phyloP scores from a whole-genome alignment of 2,888 invertebrate species.

The Limenitis camilla region DNA sequence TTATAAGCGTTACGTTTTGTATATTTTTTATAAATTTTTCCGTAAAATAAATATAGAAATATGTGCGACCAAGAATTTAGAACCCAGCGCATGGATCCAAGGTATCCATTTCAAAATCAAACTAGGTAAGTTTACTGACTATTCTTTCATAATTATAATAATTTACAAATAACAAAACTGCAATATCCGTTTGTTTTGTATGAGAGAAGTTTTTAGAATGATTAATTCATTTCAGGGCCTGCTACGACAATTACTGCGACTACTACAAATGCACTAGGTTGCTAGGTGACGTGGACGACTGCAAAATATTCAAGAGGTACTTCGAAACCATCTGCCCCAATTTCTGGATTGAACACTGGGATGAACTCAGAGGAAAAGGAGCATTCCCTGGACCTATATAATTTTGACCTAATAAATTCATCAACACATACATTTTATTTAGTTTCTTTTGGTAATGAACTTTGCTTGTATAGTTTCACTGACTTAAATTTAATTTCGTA shows the following conservation, averaged over 20 bases:
- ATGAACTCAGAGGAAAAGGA: conserved; percentile 55
- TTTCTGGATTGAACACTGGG: conserved; percentile 60
- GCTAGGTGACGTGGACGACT: conserved; percentile 56
- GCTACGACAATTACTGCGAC: conserved; percentile 65
- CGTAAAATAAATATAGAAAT: conserved; percentile 3
- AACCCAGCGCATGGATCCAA: conserved; percentile 58
- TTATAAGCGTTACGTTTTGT: neutral
- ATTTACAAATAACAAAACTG: neutral
- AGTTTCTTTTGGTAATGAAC: too few relatives aligned
- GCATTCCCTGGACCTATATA: conserved; percentile 61
- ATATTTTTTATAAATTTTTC: neutral
- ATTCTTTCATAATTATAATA: neutral
- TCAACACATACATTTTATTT: too few relatives aligned
- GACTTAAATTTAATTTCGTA: too few relatives aligned
- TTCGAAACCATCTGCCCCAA: conserved; percentile 67
- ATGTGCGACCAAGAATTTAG: conserved; percentile 66
- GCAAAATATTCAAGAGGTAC: conserved; percentile 64
- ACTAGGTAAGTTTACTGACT: conserved; percentile 43
- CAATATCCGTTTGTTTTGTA: too few relatives aligned
- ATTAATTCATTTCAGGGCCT: conserved; percentile 40
- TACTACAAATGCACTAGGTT: conserved; percentile 55
- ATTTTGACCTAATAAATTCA: conserved; percentile 1
- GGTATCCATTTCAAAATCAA: conserved; percentile 60
- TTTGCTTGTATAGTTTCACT: too few relatives aligned
- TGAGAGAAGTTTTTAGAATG: too few relatives aligned